These are phyloP conservation scores for Gambusia affinis DNA, from an alignment of 2,113 vertebrate species.

Conservation along the genomic window DNA sequence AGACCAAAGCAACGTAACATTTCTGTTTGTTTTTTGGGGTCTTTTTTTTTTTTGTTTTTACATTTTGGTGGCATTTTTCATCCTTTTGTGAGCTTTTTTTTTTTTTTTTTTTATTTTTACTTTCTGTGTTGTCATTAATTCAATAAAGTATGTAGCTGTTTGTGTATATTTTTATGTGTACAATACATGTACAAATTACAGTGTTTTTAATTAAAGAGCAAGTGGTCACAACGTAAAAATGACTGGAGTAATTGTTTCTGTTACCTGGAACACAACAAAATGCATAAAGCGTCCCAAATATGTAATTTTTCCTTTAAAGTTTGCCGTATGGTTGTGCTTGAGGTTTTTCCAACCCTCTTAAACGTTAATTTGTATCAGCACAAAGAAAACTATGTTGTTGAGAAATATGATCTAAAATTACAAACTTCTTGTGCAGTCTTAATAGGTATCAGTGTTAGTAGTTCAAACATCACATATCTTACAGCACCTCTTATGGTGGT, in stretches of 20 bases:
- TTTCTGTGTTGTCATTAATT: constrained; percentile 61
- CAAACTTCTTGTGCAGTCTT: neutral
- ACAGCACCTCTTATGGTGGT: neutral
- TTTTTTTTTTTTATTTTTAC: constrained; percentile 59
- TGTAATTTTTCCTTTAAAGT: neutral
- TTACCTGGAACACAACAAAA: neutral
- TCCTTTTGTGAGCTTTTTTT: constrained; percentile 53
- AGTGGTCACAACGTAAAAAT: constrained; percentile 64
- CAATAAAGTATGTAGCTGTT: constrained; percentile 71
- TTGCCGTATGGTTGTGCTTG: neutral
- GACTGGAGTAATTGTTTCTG: neutral
- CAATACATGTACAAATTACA: constrained; percentile 89
- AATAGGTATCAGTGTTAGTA: neutral
- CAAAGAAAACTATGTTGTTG: neutral
- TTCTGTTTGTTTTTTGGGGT: constrained; percentile 64
- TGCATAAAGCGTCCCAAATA: neutral
- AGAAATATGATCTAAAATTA: neutral
- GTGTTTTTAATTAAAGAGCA: constrained; percentile 83
- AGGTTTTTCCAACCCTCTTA: neutral
- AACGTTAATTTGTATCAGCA: too few relatives aligned
- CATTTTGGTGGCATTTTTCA: constrained; percentile 53
- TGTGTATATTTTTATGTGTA: constrained; percentile 87
- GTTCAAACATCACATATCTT: neutral
- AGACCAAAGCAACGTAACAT: constrained; percentile 88
- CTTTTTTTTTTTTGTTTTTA: constrained; percentile 60